Evolutionary conservation across 2,797 vertebrate genomes (phyloP).

Genomic region (Schizopygopsis pylzovi): DNA sequence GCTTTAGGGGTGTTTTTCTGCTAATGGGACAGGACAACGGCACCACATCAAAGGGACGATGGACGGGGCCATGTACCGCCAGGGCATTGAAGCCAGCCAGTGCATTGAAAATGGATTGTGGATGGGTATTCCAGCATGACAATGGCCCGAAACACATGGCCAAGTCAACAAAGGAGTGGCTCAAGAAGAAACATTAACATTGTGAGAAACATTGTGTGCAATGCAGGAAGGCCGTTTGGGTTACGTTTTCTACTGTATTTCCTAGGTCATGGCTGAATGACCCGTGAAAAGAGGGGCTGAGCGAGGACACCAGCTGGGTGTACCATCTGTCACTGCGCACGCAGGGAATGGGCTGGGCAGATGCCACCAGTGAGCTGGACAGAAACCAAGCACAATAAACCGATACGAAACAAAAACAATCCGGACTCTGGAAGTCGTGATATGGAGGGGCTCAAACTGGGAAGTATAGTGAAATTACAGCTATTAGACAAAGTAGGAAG

Average conservation of each 20-base stretch:
- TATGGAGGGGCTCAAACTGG: conserved; percentile 26
- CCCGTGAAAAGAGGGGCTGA: conserved; percentile 39
- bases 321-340: conserved; percentile 60
- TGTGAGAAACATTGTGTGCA: too few species aligned
- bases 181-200: too few species aligned
- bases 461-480: conserved; percentile 39
- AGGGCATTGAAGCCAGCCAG: too few species aligned
- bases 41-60: too few species aligned
- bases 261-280: conserved; percentile 48
- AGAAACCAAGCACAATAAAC: conserved; percentile 51
- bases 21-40: too few species aligned
- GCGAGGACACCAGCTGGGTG: conserved; percentile 55
- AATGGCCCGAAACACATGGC: too few species aligned
- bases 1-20: too few species aligned
- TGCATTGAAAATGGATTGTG: too few species aligned
- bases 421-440: conserved; percentile 13
- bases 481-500: conserved; percentile 18
- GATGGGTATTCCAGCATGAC: too few species aligned
- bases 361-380: conserved; percentile 55
- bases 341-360: conserved; percentile 48
- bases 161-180: too few species aligned
- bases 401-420: conserved; percentile 49
- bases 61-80: too few species aligned
- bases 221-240: not conserved
- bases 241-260: conserved; percentile 27